phyloP scores from a whole-genome alignment of 2,797 vertebrate genomes.

The Melanotaenia parkinsoni region DNA sequence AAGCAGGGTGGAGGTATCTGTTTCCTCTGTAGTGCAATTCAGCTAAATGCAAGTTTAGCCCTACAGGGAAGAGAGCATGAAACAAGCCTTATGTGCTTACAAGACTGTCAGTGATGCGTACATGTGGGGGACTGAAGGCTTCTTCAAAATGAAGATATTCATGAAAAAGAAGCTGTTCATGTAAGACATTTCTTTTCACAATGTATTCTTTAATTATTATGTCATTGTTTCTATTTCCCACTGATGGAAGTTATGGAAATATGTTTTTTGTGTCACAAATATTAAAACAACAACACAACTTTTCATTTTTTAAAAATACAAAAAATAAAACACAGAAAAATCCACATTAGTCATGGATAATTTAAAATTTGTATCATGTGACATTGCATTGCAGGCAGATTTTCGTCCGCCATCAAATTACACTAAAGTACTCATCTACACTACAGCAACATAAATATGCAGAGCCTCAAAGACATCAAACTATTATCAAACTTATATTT shows the following conservation, averaged over 20 bases:
- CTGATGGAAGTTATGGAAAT: not conserved
- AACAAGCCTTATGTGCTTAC: not conserved
- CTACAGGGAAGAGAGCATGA: not conserved
- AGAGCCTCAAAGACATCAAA: not conserved
- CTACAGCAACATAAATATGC: not conserved
- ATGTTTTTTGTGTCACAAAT: not conserved
- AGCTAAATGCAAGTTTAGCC: not conserved
- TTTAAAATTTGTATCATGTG: not conserved
- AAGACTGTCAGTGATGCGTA: not conserved
- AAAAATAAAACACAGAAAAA: not conserved
- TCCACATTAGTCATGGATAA: not conserved
- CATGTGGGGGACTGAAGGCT: not conserved
- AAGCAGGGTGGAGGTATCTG: slow-evolving; percentile 27
- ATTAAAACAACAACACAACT: not conserved
- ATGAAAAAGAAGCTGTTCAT: not conserved
- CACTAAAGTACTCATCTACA: not conserved
- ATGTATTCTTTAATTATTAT: not conserved
- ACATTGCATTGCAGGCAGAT: too few species aligned
- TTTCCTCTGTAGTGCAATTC: slow-evolving; percentile 18
- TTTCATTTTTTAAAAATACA: not conserved
- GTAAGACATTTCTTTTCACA: not conserved
- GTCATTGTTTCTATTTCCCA: not conserved
- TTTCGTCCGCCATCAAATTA: too few species aligned
- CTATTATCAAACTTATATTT: not conserved
- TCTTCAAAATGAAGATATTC: not conserved